Base-by-base conservation (phyloP, 1,140 invertebrate genomes). In the Drosophila equinoxialis region DNA sequence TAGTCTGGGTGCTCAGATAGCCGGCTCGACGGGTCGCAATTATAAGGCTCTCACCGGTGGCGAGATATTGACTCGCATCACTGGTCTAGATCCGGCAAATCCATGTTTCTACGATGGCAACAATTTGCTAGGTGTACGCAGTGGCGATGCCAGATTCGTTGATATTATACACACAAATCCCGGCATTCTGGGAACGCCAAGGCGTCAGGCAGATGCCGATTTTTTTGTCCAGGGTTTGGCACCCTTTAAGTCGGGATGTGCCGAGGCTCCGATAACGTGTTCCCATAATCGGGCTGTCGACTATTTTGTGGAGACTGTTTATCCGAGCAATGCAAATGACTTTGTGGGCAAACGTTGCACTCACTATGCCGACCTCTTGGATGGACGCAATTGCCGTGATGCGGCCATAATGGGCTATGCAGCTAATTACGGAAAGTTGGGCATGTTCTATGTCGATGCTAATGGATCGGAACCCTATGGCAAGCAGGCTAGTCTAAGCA, bases 101-200 rank as follows among this genome's bases (percentile, higher is more conserved):
- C 95, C 95, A 0, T 83, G 85, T 58, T 96, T 96, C 79, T 93
- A 93, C 48, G 87, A 93, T 20, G 71, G 70, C 48, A 62, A 78
- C 4, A 51, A 42, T 4, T 45, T 93, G n/a, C 92, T 94, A 30
- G 93, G 95, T 7, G 59, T 94, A 3, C 90, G 92, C 42, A 73
- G 20, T 5, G 81, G 61, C 11, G 94, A 95, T 80, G 94, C 94
- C 1, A 78, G 86, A n/a, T 94, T 94, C 61, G 94, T 95, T 0
- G 96, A 96, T 77, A 93, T 96, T 0, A 94, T 97, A 69, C 96
- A 96, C 77, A 96, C 95, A 0, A 96, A 95, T 86, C 94, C 94
- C 1, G 95, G 95, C 0, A 93, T 94, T 20, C 94, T 96, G 75
- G 96, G 85, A 14, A 69, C 75, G 13, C 7, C 62, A 1, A 74